phyloP scores from a whole-genome alignment of 1,140 invertebrate genomes.

The Caerostris extrusa region DNA sequence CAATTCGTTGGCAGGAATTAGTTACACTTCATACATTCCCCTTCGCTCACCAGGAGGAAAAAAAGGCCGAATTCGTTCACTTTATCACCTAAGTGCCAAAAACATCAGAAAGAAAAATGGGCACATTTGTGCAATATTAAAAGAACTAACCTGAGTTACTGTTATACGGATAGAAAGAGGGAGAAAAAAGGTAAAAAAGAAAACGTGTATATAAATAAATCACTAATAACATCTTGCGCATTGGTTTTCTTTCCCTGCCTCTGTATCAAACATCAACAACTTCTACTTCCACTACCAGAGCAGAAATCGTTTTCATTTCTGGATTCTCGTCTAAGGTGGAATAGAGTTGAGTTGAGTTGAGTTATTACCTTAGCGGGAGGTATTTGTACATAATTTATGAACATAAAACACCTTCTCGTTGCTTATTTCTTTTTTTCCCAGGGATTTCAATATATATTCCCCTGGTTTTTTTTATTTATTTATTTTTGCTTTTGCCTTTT shows the following conservation, averaged over 20 bases:
- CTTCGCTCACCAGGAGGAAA: neutral
- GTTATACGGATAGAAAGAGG: neutral
- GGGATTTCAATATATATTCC: slow-evolving; percentile 72
- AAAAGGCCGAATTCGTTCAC: neutral
- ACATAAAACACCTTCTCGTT: slow-evolving; percentile 74
- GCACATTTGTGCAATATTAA: slow-evolving; percentile 76
- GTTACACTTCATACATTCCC: slow-evolving; percentile 13
- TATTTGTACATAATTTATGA: slow-evolving; percentile 76
- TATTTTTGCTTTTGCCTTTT: neutral
- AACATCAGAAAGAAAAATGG: slow-evolving; percentile 67
- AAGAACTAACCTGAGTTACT: slow-evolving; percentile 58
- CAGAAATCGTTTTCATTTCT: slow-evolving; percentile 74
- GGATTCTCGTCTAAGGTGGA: slow-evolving; percentile 51
- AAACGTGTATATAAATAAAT: slow-evolving; percentile 63
- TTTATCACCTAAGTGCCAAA: slow-evolving; percentile 55
- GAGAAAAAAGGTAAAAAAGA: neutral
- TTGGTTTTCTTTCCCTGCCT: slow-evolving; percentile 57
- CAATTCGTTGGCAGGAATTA: slow-evolving; percentile 27
- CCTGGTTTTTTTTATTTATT: neutral
- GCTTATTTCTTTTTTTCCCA: slow-evolving; percentile 58
- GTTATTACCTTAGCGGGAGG: slow-evolving; percentile 70
- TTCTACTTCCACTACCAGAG: slow-evolving; percentile 44
- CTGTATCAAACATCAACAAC: slow-evolving; percentile 73
- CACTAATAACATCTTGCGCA: slow-evolving; percentile 76
- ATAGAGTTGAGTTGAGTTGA: slow-evolving; percentile 53